Conservation (phyloP, 1,140 invertebrate species). For the Bradysia coprophila region DNA sequence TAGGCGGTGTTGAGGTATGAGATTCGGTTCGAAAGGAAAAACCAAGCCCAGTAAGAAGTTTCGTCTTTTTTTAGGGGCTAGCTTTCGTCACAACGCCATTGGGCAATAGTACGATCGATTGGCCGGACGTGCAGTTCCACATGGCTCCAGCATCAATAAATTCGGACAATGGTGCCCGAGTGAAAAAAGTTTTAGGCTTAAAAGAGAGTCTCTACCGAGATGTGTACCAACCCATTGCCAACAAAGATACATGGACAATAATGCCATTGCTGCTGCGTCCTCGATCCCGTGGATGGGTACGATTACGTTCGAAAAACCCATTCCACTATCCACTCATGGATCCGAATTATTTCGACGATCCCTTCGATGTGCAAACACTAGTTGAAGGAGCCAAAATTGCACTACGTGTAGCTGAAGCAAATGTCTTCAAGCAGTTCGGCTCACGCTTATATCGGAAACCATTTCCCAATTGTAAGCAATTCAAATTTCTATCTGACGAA, state of each 20-base stretch:
- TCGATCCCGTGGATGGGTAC: slow-evolving; percentile 56
- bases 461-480: slow-evolving; percentile 57
- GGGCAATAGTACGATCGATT: slow-evolving; percentile 48
- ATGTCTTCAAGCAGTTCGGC: slow-evolving; percentile 62
- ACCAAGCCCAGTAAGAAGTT: no score
- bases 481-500: slow-evolving; percentile 49
- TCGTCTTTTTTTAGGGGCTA: no score
- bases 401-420: slow-evolving; percentile 45
- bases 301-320: slow-evolving; percentile 57
- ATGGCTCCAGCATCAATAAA: slow-evolving; percentile 72
- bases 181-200: slow-evolving; percentile 59
- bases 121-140: slow-evolving; percentile 73
- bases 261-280: slow-evolving; percentile 66
- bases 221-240: slow-evolving; percentile 55
- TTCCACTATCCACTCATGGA: slow-evolving; percentile 70
- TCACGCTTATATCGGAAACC: slow-evolving; percentile 51
- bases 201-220: slow-evolving; percentile 63
- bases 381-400: slow-evolving; percentile 69
- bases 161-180: slow-evolving; percentile 53
- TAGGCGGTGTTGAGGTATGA: slow-evolving; percentile 72
- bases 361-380: slow-evolving; percentile 50
- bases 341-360: slow-evolving; percentile 72
- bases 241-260: slow-evolving; percentile 66
- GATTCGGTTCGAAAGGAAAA: no score
- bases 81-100: slow-evolving; percentile 70